Conservation (phyloP, 2,797 vertebrate species). For the Natrix natrix region DNA sequence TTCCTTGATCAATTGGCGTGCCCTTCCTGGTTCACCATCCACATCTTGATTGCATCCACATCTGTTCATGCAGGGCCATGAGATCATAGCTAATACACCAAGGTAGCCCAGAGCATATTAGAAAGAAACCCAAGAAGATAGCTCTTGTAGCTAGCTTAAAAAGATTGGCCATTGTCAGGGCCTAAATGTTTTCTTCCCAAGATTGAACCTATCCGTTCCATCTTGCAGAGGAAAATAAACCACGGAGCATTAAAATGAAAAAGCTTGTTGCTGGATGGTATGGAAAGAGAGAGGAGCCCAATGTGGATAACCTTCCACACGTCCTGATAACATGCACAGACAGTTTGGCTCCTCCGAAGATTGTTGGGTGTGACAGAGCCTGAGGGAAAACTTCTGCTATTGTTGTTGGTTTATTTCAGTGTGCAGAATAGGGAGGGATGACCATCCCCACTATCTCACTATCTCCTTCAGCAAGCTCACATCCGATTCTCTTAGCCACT, state of each 20-base stretch:
- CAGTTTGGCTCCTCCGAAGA: slow-evolving; percentile 10
- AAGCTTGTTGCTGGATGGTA: background rate
- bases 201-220: background rate
- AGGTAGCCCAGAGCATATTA: background rate
- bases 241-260: background rate
- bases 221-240: background rate
- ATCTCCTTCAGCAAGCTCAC: background rate
- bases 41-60: background rate
- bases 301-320: slow-evolving; percentile 5
- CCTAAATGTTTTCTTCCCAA: background rate
- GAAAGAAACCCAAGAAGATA: no score
- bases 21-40: background rate
- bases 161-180: background rate
- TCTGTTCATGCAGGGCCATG: background rate
- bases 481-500: background rate
- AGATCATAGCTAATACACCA: background rate
- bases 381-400: background rate
- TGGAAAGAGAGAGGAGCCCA: slow-evolving; percentile 16
- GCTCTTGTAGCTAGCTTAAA: background rate
- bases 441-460: background rate
- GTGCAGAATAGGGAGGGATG: background rate
- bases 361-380: background rate
- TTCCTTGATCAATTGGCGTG: background rate
- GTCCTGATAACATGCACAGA: slow-evolving; percentile 14
- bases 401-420: background rate